Percentiles rank a stretch among this genome's conserved stretches.
These are phyloP conservation scores for Spicauda simplicius DNA, from an alignment of 2,888 invertebrate species.

Conservation along the genomic window DNA sequence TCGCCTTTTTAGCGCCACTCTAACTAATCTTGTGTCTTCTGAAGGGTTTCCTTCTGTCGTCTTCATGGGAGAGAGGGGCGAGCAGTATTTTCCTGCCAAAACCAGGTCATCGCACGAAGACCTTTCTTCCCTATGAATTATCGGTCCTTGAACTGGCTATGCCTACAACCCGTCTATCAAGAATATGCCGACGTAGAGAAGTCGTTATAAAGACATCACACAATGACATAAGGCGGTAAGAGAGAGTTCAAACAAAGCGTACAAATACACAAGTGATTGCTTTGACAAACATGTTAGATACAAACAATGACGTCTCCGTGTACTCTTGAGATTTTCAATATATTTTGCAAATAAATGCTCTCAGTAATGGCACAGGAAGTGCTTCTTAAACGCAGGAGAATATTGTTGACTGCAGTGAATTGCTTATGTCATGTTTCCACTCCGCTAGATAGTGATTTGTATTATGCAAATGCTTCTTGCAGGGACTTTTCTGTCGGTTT, in stretches of 20 bases:
- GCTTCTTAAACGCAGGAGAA: conserved; percentile 26
- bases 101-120: too few relatives aligned
- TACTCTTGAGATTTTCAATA: conserved; percentile 66
- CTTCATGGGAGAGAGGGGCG: too few relatives aligned
- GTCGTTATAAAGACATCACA: not conserved
- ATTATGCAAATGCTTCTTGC: conserved; percentile 1
- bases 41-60: too few relatives aligned
- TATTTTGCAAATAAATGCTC: conserved; percentile 55
- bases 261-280: conserved; percentile 28
- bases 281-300: conserved; percentile 27
- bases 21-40: too few relatives aligned
- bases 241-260: conserved; percentile 19
- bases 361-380: conserved; percentile 13
- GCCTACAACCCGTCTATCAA: too few relatives aligned
- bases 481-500: not conserved
- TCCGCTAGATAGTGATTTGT: not conserved
- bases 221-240: not conserved
- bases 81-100: too few relatives aligned
- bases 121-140: too few relatives aligned
- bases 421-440: conserved; percentile 12
- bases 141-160: too few relatives aligned
- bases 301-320: conserved; percentile 47
- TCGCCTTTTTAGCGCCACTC: too few relatives aligned
- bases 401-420: conserved; percentile 18
- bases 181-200: not conserved